Base-by-base conservation (phyloP, 1,140 invertebrate genomes). In the Drosophila parvula region DNA sequence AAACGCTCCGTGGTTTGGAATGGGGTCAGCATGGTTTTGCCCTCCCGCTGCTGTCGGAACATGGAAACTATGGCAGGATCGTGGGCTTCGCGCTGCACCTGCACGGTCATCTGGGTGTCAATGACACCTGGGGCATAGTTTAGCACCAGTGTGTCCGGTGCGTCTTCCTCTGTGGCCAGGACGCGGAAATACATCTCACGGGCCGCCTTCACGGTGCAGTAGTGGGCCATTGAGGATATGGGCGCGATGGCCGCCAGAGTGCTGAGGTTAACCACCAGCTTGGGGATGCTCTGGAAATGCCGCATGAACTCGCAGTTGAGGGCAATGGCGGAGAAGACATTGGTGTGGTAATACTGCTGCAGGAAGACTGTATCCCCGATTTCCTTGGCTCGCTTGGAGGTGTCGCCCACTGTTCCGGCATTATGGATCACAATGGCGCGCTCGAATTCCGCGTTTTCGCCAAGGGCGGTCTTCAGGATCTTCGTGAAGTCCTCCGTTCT, bases 111-210 rank as follows among this genome's bases (percentile, higher is more conserved):
- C 51, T 97, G 95, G 0, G 98, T 99, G 71, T 97, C 94, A 4
- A 99, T 96, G 5, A 98, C 97, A 28, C 98, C 98, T 1, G 98
- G 98, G 5, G 98, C 96, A 93, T 99, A 99, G 92, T 96, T 98
- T 4, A 99, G 91, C 10, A 99, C 95, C 61, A 95, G 93, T 0
- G 98, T 93, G 27, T 94, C 88, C 77, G 96, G 95, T 1, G 63
- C 12, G 0, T 75, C 11, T 63, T 92, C 91, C 93, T 99, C 98
- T 32, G 94, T 92, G 9, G 97, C 97, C 48, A 99, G 93, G 34
- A 96, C 95, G 88, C 95, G 95, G 84, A 99, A 98, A 90, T 96
- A 97, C 95, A 98, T 97, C 85, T 99, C 97, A 55, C 98, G 93
- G n/a, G 97, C 96, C 14, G 98, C 97, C 94, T 98, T 98, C 50